phyloP scores from a whole-genome alignment of 2,888 invertebrate species.

The Ecliptopera silaceata region DNA sequence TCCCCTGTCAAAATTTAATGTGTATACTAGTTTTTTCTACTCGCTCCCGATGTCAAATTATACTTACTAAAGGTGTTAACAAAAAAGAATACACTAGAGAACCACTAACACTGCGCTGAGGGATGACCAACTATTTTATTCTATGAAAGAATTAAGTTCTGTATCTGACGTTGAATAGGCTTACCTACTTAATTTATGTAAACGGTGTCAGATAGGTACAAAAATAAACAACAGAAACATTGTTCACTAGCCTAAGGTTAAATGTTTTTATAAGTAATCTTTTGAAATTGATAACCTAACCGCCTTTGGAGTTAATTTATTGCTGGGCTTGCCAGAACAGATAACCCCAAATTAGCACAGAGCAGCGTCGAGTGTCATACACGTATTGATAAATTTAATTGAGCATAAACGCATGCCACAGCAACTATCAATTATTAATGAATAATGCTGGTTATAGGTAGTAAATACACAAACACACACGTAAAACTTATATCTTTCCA shows the following conservation, averaged over 20 bases:
- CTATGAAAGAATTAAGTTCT: slow-evolving; percentile 35
- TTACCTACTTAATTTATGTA: neutral
- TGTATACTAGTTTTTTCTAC: slow-evolving; percentile 76
- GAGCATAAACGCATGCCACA: slow-evolving; percentile 1
- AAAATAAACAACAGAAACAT: slow-evolving; percentile 13
- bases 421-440: neutral
- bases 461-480: too few species aligned
- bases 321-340: slow-evolving; percentile 18
- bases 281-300: slow-evolving; percentile 12
- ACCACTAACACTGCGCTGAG: slow-evolving; percentile 57
- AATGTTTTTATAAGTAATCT: slow-evolving; percentile 12
- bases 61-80: slow-evolving; percentile 82
- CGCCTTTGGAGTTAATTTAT: slow-evolving; percentile 25
- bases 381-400: slow-evolving; percentile 29
- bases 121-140: slow-evolving; percentile 59
- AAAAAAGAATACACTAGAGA: slow-evolving; percentile 64
- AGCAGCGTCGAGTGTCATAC: slow-evolving; percentile 20
- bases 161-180: neutral
- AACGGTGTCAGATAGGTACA: slow-evolving; percentile 3
- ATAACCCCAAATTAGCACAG: slow-evolving; percentile 41
- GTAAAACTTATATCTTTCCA: too few species aligned
- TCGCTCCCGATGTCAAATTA: slow-evolving; percentile 81
- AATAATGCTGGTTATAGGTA: neutral
- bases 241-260: slow-evolving; percentile 17
- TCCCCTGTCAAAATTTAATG: slow-evolving; percentile 81